A percentile compares a stretch with the other conserved stretches of the same genome.
Evolutionary conservation across 1,140 invertebrate genomes (phyloP).

Genomic region (Liolophura sinensis): DNA sequence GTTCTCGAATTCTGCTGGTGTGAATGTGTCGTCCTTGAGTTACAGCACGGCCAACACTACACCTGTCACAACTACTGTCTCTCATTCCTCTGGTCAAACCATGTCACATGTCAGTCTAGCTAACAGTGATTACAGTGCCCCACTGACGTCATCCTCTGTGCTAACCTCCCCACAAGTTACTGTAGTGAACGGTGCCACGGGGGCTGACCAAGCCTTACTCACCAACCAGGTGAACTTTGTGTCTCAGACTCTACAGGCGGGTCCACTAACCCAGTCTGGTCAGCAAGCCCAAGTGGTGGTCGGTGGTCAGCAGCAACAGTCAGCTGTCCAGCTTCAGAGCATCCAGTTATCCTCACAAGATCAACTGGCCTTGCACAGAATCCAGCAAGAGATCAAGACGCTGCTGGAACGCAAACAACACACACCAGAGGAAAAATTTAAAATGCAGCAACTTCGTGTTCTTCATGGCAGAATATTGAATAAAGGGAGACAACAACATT

Average conservation of each 20-base stretch:
- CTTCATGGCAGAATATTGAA: constrained; percentile 22
- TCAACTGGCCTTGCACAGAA: constrained; percentile 16
- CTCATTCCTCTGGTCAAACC: constrained; percentile 24
- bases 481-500: constrained; percentile 17
- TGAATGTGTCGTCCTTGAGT: not conserved
- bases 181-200: not conserved
- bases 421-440: constrained; percentile 24
- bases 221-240: not conserved
- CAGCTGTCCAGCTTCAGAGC: constrained; percentile 10
- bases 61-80: constrained; percentile 29
- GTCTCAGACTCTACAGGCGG: constrained; percentile 8
- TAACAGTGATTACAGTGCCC: constrained; percentile 9
- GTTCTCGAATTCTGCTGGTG: constrained; percentile 22
- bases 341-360: constrained; percentile 28
- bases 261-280: not conserved
- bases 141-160: constrained; percentile 13
- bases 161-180: constrained; percentile 15
- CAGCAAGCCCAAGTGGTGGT: not conserved
- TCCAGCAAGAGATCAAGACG: constrained; percentile 32
- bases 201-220: no score
- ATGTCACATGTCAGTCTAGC: constrained; percentile 11
- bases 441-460: constrained; percentile 18
- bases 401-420: constrained; percentile 21
- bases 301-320: not conserved
- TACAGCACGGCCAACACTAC: constrained; percentile 27